phyloP scores from a whole-genome alignment of 2,888 invertebrate genomes.

The Brachypterus glaber region DNA sequence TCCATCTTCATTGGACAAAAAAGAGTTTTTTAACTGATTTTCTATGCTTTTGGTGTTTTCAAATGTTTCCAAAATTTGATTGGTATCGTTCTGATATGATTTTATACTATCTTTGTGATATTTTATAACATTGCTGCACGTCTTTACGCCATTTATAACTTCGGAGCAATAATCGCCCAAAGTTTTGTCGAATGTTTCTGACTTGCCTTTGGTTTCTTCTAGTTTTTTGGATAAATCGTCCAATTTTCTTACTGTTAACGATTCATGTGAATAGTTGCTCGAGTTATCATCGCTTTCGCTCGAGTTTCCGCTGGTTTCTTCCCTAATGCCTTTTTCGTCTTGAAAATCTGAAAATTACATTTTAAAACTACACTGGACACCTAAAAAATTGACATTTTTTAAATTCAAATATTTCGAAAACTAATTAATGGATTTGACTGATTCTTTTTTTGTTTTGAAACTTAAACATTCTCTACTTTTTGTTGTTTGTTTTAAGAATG shows the following conservation, averaged over 20 bases:
- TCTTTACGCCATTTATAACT: slow-evolving; percentile 29
- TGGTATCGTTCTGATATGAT: slow-evolving; percentile 41
- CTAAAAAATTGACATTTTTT: no score
- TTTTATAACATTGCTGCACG: slow-evolving; percentile 37
- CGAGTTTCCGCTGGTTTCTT: no score
- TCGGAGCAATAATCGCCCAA: slow-evolving; percentile 30
- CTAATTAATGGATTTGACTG: no score
- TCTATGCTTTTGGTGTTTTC: slow-evolving; percentile 46
- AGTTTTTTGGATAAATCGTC: slow-evolving; percentile 19
- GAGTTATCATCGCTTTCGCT: not conserved
- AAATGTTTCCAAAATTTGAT: slow-evolving; percentile 44
- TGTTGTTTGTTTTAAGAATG: no score
- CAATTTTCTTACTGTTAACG: slow-evolving; percentile 11
- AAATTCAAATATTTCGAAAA: no score
- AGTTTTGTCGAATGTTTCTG: slow-evolving; percentile 27
- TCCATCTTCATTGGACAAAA: slow-evolving; percentile 24
- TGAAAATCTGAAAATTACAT: no score
- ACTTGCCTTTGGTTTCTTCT: slow-evolving; percentile 25
- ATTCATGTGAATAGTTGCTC: not conserved
- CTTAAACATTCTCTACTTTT: no score
- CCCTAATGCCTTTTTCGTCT: no score
- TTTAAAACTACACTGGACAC: no score
- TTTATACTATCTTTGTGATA: slow-evolving; percentile 45
- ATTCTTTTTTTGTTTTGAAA: no score
- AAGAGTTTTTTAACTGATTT: slow-evolving; percentile 36